Evolutionary conservation across 2,888 invertebrate species (phyloP).

Genomic region (Mantis religiosa): DNA sequence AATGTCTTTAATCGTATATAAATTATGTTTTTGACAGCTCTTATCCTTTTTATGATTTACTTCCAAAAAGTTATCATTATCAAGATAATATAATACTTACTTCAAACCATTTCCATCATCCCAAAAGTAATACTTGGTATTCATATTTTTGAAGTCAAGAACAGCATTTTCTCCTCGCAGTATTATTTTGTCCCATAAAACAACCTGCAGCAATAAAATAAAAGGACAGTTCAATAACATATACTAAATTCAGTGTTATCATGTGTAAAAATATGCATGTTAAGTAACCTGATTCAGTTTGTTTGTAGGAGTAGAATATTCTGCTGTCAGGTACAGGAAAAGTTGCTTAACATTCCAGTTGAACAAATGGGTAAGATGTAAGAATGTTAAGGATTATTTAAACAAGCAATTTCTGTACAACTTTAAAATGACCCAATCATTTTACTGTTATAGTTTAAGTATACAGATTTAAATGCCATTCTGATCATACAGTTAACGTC

Average conservation of each 20-base stretch:
- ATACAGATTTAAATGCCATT: too few species aligned
- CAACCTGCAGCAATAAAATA: constrained; percentile 57
- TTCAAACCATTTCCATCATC: constrained; percentile 96
- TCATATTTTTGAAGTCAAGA: constrained; percentile 87
- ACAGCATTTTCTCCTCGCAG: constrained; percentile 89
- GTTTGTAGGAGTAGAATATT: constrained; percentile 86
- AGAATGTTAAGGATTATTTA: neutral
- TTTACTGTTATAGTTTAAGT: too few species aligned
- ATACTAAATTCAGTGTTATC: too few species aligned
- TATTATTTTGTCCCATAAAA: constrained; percentile 98
- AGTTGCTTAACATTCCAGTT: constrained; percentile 99
- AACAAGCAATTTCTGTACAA: too few species aligned
- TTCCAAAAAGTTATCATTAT: too few species aligned
- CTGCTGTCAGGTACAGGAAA: constrained; percentile 94
- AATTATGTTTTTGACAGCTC: too few species aligned
- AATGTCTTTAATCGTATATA: too few species aligned
- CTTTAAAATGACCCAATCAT: too few species aligned
- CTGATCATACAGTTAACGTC: too few species aligned
- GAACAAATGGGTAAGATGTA: constrained; percentile 78
- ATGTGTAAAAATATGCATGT: neutral
- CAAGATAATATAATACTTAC: constrained; percentile 51
- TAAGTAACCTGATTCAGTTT: constrained; percentile 68
- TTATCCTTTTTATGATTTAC: too few species aligned
- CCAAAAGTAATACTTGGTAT: constrained; percentile 99
- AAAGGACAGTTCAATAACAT: neutral